Percentiles rank a stretch among this genome's conserved stretches.
Conservation (phyloP, 2,113 vertebrate species). For the Plectropomus leopardus region DNA sequence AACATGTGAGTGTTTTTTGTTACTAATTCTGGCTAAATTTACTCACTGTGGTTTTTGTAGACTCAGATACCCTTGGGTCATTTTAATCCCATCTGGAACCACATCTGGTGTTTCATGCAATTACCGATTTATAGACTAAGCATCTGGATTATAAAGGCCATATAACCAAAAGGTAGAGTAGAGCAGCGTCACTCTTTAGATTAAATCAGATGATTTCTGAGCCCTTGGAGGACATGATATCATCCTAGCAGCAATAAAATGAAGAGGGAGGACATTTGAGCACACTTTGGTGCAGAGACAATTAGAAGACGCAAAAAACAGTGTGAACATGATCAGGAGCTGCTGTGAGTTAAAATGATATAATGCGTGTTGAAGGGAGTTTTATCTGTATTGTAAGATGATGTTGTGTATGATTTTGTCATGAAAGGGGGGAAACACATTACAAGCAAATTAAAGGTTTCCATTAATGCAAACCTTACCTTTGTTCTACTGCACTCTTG, state of each 20-base stretch:
- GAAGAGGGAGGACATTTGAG: slow-evolving; percentile 1
- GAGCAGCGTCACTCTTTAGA: slow-evolving; percentile 31
- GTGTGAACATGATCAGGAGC: not conserved
- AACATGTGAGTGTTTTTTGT: not conserved
- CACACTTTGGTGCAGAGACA: slow-evolving; percentile 27
- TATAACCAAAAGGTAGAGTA: slow-evolving; percentile 10
- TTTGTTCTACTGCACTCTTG: slow-evolving; percentile 92
- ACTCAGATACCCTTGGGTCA: slow-evolving; percentile 30
- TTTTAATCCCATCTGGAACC: slow-evolving; percentile 66
- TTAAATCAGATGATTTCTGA: slow-evolving; percentile 32
- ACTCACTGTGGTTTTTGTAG: slow-evolving; percentile 27
- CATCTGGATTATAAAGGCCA: slow-evolving; percentile 53
- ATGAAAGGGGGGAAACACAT: not conserved
- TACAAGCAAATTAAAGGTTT: not conserved
- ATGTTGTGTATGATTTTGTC: not conserved
- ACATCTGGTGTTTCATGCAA: slow-evolving; percentile 67
- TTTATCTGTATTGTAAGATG: not conserved
- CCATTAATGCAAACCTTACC: slow-evolving; percentile 78
- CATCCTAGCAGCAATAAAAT: slow-evolving; percentile 38
- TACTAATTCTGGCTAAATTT: slow-evolving; percentile 19
- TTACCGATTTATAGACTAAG: slow-evolving; percentile 48
- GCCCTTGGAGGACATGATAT: not conserved
- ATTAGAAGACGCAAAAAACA: not conserved
- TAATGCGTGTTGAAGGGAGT: not conserved
- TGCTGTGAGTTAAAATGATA: not conserved